Evolutionary conservation across 2,113 vertebrate genomes (phyloP).

Genomic region (Lepisosteus oculatus): DNA sequence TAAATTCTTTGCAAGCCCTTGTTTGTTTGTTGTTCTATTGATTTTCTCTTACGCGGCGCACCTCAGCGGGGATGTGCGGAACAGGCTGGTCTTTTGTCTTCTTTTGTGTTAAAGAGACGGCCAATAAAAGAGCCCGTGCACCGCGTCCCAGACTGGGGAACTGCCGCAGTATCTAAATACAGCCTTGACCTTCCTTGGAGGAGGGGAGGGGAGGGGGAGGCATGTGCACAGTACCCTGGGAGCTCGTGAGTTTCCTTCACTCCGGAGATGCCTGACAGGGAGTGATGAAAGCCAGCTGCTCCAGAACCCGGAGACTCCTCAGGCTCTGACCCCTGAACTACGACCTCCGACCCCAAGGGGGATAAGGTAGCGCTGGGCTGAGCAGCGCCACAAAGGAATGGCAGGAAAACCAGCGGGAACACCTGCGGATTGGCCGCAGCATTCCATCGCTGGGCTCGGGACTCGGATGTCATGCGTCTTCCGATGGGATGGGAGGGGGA

Average conservation of each 20-base stretch:
- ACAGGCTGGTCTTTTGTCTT: too few species aligned
- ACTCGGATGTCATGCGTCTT: constrained; percentile 60
- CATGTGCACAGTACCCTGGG: constrained; percentile 15
- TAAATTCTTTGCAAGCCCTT: too few species aligned
- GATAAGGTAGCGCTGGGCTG: constrained; percentile 35
- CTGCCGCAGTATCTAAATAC: constrained; percentile 40
- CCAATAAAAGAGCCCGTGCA: too few species aligned
- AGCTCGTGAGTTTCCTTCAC: constrained; percentile 31
- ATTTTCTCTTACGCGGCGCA: too few species aligned
- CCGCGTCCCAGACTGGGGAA: not conserved
- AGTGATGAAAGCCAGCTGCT: constrained; percentile 51
- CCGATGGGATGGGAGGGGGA: constrained; percentile 42
- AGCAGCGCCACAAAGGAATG: constrained; percentile 24
- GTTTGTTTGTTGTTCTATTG: too few species aligned
- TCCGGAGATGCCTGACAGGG: constrained; percentile 24
- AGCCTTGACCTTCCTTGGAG: constrained; percentile 39
- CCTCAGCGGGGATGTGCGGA: too few species aligned
- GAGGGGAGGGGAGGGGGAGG: constrained; percentile 2
- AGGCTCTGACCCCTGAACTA: constrained; percentile 43
- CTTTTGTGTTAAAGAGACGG: too few species aligned
- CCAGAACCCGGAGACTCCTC: constrained; percentile 27
- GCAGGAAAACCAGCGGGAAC: constrained; percentile 42
- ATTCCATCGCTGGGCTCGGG: constrained; percentile 65
- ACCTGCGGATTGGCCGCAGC: constrained; percentile 57
- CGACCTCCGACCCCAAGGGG: constrained; percentile 39